These are phyloP conservation scores for Acridotheres tristis DNA, from an alignment of 2,797 vertebrate genomes.

Conservation along the genomic window DNA sequence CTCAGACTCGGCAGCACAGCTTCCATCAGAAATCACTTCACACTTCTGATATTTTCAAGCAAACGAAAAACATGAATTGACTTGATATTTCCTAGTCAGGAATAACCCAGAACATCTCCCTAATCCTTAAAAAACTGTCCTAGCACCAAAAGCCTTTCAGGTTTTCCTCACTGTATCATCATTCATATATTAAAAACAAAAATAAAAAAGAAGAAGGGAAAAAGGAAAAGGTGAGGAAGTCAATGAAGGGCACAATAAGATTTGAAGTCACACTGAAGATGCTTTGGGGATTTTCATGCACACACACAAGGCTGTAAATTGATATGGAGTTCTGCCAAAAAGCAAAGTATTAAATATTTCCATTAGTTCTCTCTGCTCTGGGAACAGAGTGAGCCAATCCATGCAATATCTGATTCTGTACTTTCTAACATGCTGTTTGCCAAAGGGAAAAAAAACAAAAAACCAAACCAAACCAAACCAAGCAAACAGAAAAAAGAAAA, in stretches of 20 bases:
- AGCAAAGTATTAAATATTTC: neutral
- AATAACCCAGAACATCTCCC: neutral
- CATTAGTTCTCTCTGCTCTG: neutral
- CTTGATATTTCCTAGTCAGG: neutral
- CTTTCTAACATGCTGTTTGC: neutral
- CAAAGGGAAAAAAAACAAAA: neutral
- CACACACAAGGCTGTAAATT: neutral
- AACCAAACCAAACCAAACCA: neutral
- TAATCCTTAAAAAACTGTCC: neutral
- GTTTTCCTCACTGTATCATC: neutral
- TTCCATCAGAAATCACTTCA: neutral
- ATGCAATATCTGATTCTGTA: neutral
- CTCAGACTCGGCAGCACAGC: neutral
- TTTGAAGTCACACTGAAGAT: neutral
- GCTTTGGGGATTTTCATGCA: neutral
- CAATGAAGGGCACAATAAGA: neutral
- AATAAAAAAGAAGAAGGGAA: too few relatives aligned
- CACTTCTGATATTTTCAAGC: neutral
- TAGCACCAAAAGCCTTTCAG: neutral
- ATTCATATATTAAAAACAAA: too few relatives aligned
- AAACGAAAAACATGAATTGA: neutral
- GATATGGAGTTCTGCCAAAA: neutral
- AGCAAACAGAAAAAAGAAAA: too few relatives aligned
- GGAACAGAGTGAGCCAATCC: neutral
- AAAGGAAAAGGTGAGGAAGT: neutral